Evolutionary conservation across 2,888 invertebrate genomes (phyloP), one percentile per base, ranked within the genome.

Genomic region (Pseudanteris insignis): DNA sequence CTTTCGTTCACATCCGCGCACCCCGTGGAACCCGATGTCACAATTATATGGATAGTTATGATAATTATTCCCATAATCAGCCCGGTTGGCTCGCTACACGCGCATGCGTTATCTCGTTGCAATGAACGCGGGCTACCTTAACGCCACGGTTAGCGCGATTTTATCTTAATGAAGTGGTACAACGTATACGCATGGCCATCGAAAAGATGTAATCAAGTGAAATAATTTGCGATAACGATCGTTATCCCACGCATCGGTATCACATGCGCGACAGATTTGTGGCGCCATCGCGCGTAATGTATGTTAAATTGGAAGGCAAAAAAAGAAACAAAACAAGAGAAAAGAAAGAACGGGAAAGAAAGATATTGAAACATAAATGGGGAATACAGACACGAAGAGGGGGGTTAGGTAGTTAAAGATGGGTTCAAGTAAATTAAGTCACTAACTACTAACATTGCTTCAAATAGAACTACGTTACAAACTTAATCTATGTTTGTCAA

Each of bases 81-180:
- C 40, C 24, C 14, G 21, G 26, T 32, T 46, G 37, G 33, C 36
- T 33, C 15, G 28, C 8, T 24, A 43, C 37, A 21, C 25, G 37
- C n/a, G 43, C 24, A 43, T 55, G n/a, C 13, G 33, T 47, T 55
- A 55, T 46, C 37, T 33, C 21, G 13, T 5, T 13, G 40, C 33
- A 41, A 29, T 41, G 47, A 55, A 30, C 34, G 28, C 29, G 55
- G 37, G 33, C 44, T 38, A 29, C 28, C 34, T 46, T 38, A 33
- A 46, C 25, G 25, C 36, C 28, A 15, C 26, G 34, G 40, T 46
- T 37, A 47, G 28, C 47, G 30, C 25, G 55, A 55, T 55, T 40
- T 47, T 47, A 55, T 55, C 55, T 55, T 55, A 55, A 55, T 55
- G 55, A 55, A 55, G 55, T 55, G 55, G 55, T 30, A 55, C 54